Percentiles rank a stretch among this genome's conserved stretches.
Conservation (phyloP, 2,113 vertebrate genomes). For the Vidua chalybeata region DNA sequence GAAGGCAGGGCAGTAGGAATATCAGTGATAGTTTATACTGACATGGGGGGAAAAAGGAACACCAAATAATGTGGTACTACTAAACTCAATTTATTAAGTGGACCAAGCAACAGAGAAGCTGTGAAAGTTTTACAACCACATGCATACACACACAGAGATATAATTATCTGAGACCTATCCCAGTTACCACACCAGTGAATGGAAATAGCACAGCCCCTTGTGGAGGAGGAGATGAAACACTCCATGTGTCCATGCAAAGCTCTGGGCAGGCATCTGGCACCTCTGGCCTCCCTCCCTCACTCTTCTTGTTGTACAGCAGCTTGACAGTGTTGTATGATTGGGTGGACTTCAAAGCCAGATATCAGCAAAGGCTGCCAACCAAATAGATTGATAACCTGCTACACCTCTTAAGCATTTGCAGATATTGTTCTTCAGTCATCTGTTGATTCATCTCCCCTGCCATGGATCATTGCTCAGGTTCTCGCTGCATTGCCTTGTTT, state of each 20-base stretch:
- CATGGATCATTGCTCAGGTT: background rate
- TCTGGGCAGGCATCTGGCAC: background rate
- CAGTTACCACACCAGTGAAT: background rate
- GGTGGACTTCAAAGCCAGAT: background rate
- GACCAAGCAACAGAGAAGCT: background rate
- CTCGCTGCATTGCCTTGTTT: background rate
- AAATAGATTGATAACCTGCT: background rate
- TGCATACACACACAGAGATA: background rate
- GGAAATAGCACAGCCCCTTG: background rate
- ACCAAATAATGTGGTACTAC: background rate
- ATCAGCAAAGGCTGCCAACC: background rate
- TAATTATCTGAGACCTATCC: background rate
- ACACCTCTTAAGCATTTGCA: background rate
- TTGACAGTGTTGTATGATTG: background rate
- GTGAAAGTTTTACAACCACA: background rate
- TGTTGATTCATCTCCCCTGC: background rate
- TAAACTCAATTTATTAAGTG: background rate
- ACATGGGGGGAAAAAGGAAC: background rate
- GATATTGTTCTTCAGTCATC: background rate
- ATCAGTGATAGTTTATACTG: background rate
- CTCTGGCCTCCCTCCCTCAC: background rate
- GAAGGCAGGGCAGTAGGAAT: background rate
- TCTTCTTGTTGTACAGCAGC: rapidly evolving
- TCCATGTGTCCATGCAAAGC: background rate
- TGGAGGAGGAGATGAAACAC: background rate